Conservation (phyloP, 2,797 vertebrate genomes). For the Diglossa cyanea region DNA sequence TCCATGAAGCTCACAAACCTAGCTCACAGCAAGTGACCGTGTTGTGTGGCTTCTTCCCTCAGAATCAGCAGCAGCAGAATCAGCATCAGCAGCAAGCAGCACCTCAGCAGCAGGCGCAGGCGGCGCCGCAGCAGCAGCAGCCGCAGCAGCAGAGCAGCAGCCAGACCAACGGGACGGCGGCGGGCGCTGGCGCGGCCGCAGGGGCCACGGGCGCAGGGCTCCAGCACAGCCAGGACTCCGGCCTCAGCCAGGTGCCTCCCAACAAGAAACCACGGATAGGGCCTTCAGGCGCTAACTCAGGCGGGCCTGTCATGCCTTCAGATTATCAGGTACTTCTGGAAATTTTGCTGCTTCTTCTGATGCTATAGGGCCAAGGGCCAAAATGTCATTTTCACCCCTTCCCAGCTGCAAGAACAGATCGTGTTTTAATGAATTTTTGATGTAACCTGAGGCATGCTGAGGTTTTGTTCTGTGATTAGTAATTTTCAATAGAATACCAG, state of each 20-base stretch:
- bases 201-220: constrained; percentile 73
- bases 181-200: constrained; percentile 41
- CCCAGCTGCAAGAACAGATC: neutral
- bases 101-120: constrained; percentile 83
- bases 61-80: constrained; percentile 86
- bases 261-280: constrained; percentile 95
- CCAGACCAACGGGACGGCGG: constrained; percentile 90
- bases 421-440: neutral
- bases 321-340: constrained; percentile 89
- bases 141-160: constrained; percentile 85
- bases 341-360: neutral
- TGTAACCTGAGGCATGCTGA: neutral
- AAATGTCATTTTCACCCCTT: fast-evolving
- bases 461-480: neutral
- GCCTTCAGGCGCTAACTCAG: constrained; percentile 87
- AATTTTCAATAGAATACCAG: neutral
- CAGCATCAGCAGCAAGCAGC: constrained; percentile 79
- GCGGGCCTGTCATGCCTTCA: constrained; percentile 87
- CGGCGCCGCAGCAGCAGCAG: constrained; percentile 76
- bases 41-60: neutral
- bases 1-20: fast-evolving
- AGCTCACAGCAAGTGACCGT: neutral
- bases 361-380: neutral
- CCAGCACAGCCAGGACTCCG: constrained; percentile 84
- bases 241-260: constrained; percentile 89